Conservation (phyloP, 2,113 vertebrate genomes). For the Deroptyus accipitrinus region DNA sequence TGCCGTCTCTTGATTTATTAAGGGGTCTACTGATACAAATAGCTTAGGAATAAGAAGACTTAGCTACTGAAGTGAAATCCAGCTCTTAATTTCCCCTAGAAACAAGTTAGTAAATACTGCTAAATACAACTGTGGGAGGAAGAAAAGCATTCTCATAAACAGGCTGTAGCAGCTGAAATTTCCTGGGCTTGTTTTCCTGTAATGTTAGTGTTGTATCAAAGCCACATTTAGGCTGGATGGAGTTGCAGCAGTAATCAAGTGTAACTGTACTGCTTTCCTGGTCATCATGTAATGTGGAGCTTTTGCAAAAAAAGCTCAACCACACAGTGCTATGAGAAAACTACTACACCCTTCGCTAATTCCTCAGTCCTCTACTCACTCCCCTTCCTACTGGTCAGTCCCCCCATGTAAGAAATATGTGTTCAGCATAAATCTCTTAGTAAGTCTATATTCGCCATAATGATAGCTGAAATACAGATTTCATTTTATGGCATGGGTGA, state of each 20-base stretch:
- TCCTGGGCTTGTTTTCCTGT: neutral
- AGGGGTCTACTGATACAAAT: neutral
- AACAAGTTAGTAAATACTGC: conserved; percentile 1
- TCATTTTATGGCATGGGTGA: neutral
- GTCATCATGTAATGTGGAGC: neutral
- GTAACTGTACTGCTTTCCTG: neutral
- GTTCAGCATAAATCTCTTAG: neutral
- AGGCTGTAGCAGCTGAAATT: conserved; percentile 38
- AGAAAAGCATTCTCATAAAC: conserved; percentile 22
- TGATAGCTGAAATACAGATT: neutral
- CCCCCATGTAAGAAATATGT: neutral
- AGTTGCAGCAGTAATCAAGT: neutral
- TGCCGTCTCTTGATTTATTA: neutral
- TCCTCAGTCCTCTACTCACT: neutral
- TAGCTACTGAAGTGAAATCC: neutral
- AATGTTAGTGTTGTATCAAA: neutral
- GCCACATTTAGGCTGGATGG: neutral
- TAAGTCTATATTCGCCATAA: neutral
- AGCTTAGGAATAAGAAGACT: neutral
- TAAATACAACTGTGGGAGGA: conserved; percentile 7
- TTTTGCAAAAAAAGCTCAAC: neutral
- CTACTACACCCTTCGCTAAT: neutral
- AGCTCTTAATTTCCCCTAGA: conserved; percentile 1
- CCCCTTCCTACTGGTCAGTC: neutral
- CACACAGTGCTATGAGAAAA: neutral